phyloP scores from a whole-genome alignment of 2,113 vertebrate genomes.

The Microtus pennsylvanicus region DNA sequence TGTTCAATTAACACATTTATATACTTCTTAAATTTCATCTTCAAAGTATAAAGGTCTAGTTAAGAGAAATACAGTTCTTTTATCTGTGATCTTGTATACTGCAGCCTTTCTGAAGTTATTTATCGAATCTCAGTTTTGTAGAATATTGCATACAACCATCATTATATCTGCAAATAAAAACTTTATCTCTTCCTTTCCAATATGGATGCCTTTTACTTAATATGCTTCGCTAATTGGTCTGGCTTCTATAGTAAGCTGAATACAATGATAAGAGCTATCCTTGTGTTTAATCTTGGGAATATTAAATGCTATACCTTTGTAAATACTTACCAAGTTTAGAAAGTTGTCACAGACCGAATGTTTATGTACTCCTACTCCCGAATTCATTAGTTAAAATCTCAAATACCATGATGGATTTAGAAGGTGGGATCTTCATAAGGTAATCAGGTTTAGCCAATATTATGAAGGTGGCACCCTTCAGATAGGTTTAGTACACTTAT shows the following conservation, averaged over 20 bases:
- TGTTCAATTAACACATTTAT: neutral
- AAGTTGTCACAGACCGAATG: neutral
- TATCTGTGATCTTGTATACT: neutral
- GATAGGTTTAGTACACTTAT: neutral
- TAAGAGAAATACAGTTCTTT: constrained; percentile 19
- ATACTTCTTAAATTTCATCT: neutral
- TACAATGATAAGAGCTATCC: neutral
- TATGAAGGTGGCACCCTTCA: neutral
- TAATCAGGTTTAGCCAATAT: neutral
- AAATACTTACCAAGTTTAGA: neutral
- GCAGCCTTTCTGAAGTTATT: neutral
- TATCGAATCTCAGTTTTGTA: neutral
- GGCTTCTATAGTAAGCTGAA: neutral
- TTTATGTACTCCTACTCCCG: neutral
- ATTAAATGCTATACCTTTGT: neutral
- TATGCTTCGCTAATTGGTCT: neutral
- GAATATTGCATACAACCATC: neutral
- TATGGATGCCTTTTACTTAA: neutral
- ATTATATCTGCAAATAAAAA: neutral
- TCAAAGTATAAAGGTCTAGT: neutral
- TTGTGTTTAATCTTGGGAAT: neutral
- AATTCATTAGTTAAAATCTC: neutral
- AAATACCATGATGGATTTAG: neutral
- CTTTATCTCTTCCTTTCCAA: neutral
- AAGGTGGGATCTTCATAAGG: neutral